Conservation (phyloP, 2,888 invertebrate genomes). For the Lochmaea capreae region DNA sequence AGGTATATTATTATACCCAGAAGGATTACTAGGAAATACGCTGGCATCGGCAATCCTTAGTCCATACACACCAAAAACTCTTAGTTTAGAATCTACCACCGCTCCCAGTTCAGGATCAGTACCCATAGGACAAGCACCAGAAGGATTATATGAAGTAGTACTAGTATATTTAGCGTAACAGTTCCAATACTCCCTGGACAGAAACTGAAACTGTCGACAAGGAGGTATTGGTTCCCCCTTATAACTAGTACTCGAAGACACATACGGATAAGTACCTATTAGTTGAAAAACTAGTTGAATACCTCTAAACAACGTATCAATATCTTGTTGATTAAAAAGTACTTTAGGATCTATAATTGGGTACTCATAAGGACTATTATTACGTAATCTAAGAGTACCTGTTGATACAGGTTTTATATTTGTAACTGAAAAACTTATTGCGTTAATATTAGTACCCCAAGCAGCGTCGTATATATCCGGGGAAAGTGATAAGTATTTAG, state of each 20-base stretch:
- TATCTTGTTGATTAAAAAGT: slow-evolving; percentile 60
- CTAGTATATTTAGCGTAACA: slow-evolving; percentile 67
- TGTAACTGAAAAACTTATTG: slow-evolving; percentile 27
- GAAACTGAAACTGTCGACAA: slow-evolving; percentile 66
- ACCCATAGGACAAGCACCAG: slow-evolving; percentile 78
- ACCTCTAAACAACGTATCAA: slow-evolving; percentile 68
- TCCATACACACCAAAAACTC: slow-evolving; percentile 63
- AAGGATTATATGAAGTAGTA: slow-evolving; percentile 67
- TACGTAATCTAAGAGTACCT: slow-evolving; percentile 71
- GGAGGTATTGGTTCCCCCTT: slow-evolving; percentile 48
- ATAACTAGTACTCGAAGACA: slow-evolving; percentile 65
- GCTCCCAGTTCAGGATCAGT: slow-evolving; percentile 69
- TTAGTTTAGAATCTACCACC: slow-evolving; percentile 72
- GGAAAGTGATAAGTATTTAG: no score
- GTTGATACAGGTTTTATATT: slow-evolving; percentile 58
- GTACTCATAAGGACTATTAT: slow-evolving; percentile 45
- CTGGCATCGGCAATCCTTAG: no score
- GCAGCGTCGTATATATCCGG: no score
- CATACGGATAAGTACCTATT: slow-evolving; percentile 67
- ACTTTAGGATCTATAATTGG: slow-evolving; percentile 72
- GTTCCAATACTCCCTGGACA: slow-evolving; percentile 75
- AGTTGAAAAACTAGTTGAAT: slow-evolving; percentile 62
- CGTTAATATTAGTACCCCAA: no score
- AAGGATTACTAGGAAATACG: no score
- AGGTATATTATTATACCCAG: no score